phyloP scores from a whole-genome alignment of 1,140 invertebrate species.

The Hypothenemus hampei region DNA sequence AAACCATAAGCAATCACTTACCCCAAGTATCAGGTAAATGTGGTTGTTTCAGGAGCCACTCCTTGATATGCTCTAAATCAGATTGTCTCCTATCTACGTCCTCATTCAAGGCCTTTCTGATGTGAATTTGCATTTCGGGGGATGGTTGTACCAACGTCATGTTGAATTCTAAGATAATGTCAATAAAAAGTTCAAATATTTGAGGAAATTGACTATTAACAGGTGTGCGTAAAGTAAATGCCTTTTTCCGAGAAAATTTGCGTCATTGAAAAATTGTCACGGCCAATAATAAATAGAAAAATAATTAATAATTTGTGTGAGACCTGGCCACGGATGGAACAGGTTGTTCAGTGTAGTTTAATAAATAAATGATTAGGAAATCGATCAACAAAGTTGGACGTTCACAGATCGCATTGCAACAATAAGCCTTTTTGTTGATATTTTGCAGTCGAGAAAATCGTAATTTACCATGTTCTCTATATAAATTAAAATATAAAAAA shows the following conservation, averaged over 20 bases:
- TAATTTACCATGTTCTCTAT: no score
- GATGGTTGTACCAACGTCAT: constrained; percentile 71
- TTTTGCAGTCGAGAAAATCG: no score
- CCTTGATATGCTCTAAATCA: constrained; percentile 65
- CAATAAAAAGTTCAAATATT: no score
- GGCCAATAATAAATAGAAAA: constrained; percentile 4
- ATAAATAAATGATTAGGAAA: neutral
- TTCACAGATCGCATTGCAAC: neutral
- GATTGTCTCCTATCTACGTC: constrained; percentile 59
- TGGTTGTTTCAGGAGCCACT: constrained; percentile 70
- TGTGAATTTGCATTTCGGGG: constrained; percentile 66
- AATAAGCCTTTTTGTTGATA: no score
- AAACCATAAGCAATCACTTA: constrained; percentile 41
- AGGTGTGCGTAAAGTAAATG: no score
- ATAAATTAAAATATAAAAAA: no score
- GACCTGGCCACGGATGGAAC: neutral
- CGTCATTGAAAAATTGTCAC: constrained; percentile 6
- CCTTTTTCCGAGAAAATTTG: no score
- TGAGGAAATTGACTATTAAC: no score
- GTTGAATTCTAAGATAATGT: constrained; percentile 16
- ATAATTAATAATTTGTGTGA: constrained; percentile 8
- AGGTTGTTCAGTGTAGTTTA: neutral
- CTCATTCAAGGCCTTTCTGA: constrained; percentile 72
- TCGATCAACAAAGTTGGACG: constrained; percentile 6
- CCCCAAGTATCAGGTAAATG: constrained; percentile 69